phyloP scores from a whole-genome alignment of 2,888 invertebrate species.

The Norana najaformis region DNA sequence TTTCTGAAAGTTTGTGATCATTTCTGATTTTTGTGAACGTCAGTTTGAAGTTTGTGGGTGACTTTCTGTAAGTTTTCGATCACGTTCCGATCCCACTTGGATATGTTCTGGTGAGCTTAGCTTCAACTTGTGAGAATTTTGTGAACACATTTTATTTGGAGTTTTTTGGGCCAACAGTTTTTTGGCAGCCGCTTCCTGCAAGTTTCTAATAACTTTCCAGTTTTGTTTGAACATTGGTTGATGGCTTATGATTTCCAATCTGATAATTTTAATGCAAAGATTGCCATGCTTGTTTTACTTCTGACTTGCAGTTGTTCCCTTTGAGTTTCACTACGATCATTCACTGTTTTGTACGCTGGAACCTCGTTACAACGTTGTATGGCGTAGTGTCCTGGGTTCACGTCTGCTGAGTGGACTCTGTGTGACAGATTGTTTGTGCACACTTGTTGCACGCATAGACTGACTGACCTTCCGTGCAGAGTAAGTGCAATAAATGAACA shows the following conservation, averaged over 20 bases:
- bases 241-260: not conserved
- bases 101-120: not conserved
- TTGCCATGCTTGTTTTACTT: not conserved
- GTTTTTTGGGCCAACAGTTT: not conserved
- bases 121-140: not conserved
- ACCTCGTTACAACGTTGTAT: conserved; percentile 2
- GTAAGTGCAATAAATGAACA: not conserved
- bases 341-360: not conserved
- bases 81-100: not conserved
- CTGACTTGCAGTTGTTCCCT: conserved; percentile 5
- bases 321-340: not conserved
- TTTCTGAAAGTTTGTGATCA: no score
- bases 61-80: not conserved
- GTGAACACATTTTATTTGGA: not conserved
- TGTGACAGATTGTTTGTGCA: not conserved
- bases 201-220: not conserved
- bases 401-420: not conserved
- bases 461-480: no score
- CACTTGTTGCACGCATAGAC: not conserved
- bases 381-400: not conserved
- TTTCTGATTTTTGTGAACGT: not conserved
- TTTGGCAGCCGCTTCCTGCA: not conserved
- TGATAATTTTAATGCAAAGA: not conserved
- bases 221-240: not conserved
- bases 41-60: not conserved